Percentiles rank a stretch among this genome's conserved stretches.
phyloP scores from a whole-genome alignment of 1,140 invertebrate species.

The Drosophila nebulosa region DNA sequence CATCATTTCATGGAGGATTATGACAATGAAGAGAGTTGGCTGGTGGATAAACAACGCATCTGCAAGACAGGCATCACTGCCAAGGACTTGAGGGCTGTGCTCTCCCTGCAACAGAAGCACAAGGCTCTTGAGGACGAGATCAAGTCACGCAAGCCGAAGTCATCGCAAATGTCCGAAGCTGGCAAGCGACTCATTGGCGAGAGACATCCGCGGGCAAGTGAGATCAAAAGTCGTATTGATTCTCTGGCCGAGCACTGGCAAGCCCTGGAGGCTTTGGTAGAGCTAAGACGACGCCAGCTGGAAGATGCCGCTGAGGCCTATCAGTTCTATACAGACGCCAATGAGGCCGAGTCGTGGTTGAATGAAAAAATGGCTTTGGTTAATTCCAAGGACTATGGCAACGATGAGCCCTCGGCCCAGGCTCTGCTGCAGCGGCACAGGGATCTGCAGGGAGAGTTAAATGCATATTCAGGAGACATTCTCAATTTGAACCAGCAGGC shows the following conservation, averaged over 20 bases:
- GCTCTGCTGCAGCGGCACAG: slow-evolving; percentile 92
- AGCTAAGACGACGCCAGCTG: slow-evolving; percentile 91
- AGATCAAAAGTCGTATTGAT: slow-evolving; percentile 90
- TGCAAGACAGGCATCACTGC: slow-evolving; percentile 94
- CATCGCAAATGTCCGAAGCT: slow-evolving; percentile 88
- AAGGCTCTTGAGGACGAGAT: slow-evolving; percentile 97
- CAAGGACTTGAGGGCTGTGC: slow-evolving; percentile 94
- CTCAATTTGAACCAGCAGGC: slow-evolving; percentile 92
- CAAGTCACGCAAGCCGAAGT: slow-evolving; percentile 90
- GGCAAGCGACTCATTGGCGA: slow-evolving; percentile 89
- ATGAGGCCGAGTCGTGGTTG: slow-evolving; percentile 98
- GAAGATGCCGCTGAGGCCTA: slow-evolving; percentile 97
- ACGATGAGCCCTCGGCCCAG: slow-evolving; percentile 93
- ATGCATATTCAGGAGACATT: slow-evolving; percentile 94
- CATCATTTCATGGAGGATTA: slow-evolving; percentile 97
- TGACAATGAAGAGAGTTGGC: slow-evolving; percentile 96
- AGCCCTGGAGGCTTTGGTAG: slow-evolving; percentile 90
- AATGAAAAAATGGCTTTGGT: slow-evolving; percentile 95
- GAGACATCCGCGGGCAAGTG: slow-evolving; percentile 88
- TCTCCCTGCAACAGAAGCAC: slow-evolving; percentile 96
- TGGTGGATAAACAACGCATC: slow-evolving; percentile 95
- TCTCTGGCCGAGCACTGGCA: slow-evolving; percentile 93
- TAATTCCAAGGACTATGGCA: slow-evolving; percentile 92
- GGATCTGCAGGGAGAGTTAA: slow-evolving; percentile 94
- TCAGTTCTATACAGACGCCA: slow-evolving; percentile 97